Evolutionary conservation across 2,113 vertebrate species (phyloP).

Genomic region (Salvelinus namaycush): DNA sequence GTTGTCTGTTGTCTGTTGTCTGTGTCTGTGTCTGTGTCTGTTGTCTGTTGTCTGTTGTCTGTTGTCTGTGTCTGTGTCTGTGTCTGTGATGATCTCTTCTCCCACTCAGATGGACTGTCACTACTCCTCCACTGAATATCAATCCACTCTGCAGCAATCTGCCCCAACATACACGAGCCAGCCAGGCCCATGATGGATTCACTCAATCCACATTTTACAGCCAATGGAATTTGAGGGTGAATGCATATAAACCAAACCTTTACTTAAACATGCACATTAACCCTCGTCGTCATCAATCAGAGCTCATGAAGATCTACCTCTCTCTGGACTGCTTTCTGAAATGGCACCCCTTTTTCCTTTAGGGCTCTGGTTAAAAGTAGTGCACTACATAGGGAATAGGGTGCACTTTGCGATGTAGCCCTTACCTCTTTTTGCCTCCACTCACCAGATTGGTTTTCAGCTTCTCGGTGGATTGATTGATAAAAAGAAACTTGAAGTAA

Average conservation of each 20-base stretch:
- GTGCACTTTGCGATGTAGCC: too few relatives aligned
- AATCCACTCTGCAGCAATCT: conserved; percentile 68
- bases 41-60: not conserved
- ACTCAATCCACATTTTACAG: conserved; percentile 76
- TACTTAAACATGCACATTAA: conserved; percentile 73
- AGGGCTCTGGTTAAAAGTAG: too few relatives aligned
- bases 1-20: too few relatives aligned
- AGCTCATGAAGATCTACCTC: conserved; percentile 61
- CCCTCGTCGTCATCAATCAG: conserved; percentile 69
- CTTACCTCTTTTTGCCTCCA: not conserved
- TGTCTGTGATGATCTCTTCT: conserved; percentile 43
- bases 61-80: not conserved
- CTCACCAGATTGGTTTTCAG: conserved; percentile 70
- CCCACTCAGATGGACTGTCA: conserved; percentile 77
- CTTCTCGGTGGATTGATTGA: conserved; percentile 73
- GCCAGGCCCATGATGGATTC: conserved; percentile 70
- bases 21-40: too few relatives aligned
- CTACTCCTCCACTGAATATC: conserved; percentile 70
- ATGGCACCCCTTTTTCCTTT: too few relatives aligned
- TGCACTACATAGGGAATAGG: too few relatives aligned
- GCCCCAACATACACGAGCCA: conserved; percentile 62
- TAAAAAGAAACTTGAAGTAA: conserved; percentile 75
- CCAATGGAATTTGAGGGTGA: conserved; percentile 71
- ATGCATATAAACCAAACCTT: conserved; percentile 66
- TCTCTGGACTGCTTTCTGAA: conserved; percentile 3